Evolutionary conservation across 2,113 vertebrate species (phyloP).

Genomic region (Mobula birostris): DNA sequence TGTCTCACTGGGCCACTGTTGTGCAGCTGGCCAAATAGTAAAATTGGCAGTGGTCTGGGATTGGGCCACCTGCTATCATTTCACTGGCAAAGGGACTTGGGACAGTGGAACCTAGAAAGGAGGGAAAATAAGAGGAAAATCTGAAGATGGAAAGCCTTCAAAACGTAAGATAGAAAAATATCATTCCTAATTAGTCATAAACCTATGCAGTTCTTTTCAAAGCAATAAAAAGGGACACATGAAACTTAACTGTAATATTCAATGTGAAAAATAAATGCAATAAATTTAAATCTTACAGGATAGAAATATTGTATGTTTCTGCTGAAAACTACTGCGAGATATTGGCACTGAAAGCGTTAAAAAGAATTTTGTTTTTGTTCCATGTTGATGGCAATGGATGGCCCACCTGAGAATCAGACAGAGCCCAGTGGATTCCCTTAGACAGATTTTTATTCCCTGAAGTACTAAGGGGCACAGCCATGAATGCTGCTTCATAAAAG

Average conservation of each 20-base stretch:
- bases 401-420: constrained; percentile 9
- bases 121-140: not conserved
- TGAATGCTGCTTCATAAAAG: constrained; percentile 18
- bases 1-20: not conserved
- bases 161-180: not conserved
- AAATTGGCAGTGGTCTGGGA: constrained; percentile 8
- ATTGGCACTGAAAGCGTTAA: constrained; percentile 29
- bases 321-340: not conserved
- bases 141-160: not conserved
- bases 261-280: not conserved
- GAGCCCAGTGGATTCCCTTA: not conserved
- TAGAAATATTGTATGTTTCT: not conserved
- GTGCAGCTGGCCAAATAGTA: constrained; percentile 16
- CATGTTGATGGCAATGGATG: constrained; percentile 14
- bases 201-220: not conserved
- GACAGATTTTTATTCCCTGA: constrained; percentile 34
- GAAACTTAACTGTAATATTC: not conserved
- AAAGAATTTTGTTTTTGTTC: constrained; percentile 27
- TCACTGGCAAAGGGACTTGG: not conserved
- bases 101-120: not conserved
- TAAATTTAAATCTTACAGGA: not conserved
- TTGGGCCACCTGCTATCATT: constrained; percentile 17
- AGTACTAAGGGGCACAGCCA: constrained; percentile 15
- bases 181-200: not conserved
- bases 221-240: not conserved